Percentiles rank a stretch among this genome's conserved stretches.
These are phyloP conservation scores for Dreissena rostriformis DNA, from an alignment of 1,140 invertebrate genomes.

Conservation along the genomic window DNA sequence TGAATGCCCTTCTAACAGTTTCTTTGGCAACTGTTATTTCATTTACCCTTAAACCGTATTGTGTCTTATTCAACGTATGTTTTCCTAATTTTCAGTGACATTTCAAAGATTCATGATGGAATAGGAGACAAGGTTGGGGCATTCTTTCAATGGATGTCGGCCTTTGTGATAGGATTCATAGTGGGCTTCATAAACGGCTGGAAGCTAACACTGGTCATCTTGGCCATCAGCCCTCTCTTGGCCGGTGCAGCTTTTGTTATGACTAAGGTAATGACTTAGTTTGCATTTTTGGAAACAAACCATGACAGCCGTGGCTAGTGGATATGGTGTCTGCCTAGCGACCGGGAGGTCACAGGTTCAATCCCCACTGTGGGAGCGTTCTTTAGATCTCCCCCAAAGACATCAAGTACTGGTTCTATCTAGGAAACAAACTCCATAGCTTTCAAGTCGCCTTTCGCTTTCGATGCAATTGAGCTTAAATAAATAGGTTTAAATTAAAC, in stretches of 20 bases:
- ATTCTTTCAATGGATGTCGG: conserved; percentile 84
- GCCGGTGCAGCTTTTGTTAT: conserved; percentile 71
- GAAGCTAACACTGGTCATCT: conserved; percentile 79
- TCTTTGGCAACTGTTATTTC: not conserved
- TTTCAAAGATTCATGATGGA: conserved; percentile 93
- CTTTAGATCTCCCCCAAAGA: no score
- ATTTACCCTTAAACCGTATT: not conserved
- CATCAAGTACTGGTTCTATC: no score
- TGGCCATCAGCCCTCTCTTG: conserved; percentile 77
- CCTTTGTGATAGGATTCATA: conserved; percentile 76
- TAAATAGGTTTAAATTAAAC: no score
- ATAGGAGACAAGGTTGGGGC: conserved; percentile 94
- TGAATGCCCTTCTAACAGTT: not conserved
- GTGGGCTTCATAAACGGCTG: conserved; percentile 80
- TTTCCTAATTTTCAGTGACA: conserved; percentile 85
- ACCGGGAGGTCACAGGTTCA: no score
- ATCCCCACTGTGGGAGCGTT: no score
- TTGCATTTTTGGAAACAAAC: no score
- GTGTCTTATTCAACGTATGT: no score
- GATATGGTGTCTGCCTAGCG: no score
- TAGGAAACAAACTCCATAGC: no score
- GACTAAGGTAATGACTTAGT: conserved; percentile 64
- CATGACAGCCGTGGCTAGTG: no score
- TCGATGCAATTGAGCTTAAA: no score
- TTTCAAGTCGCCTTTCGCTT: no score